phyloP scores from a whole-genome alignment of 2,888 invertebrate species.

The Lissonota sp. region DNA sequence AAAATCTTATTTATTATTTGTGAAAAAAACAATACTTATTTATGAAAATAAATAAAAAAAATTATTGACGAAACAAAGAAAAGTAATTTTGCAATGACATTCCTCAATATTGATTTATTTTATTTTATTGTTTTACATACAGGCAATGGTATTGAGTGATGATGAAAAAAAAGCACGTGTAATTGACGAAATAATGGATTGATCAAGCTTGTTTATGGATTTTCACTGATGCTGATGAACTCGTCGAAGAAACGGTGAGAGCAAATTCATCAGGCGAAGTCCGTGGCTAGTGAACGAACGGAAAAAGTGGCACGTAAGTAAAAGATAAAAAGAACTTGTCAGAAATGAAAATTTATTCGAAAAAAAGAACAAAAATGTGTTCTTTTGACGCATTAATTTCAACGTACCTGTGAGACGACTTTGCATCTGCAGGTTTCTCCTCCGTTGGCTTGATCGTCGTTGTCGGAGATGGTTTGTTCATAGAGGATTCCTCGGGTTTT shows the following conservation, averaged over 20 bases:
- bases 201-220: too few species aligned
- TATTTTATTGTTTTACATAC: too few species aligned
- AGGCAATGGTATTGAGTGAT: too few species aligned
- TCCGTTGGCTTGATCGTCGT: conserved; percentile 31
- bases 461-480: conserved; percentile 19
- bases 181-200: too few species aligned
- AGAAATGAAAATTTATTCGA: neutral
- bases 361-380: neutral
- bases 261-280: conserved; percentile 85
- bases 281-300: conserved; percentile 82
- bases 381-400: neutral
- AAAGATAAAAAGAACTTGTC: neutral
- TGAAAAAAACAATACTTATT: too few species aligned
- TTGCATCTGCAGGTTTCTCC: conserved; percentile 50
- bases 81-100: too few species aligned
- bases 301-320: neutral
- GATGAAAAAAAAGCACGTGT: too few species aligned
- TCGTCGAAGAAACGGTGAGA: conserved; percentile 84
- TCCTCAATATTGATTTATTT: too few species aligned
- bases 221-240: conserved; percentile 42
- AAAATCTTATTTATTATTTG: too few species aligned
- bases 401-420: conserved; percentile 65
- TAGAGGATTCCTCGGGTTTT: conserved; percentile 38
- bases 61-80: too few species aligned
- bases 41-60: too few species aligned